Evolutionary conservation across 2,113 vertebrate genomes (phyloP).

Genomic region (Bubalus kerabau): DNA sequence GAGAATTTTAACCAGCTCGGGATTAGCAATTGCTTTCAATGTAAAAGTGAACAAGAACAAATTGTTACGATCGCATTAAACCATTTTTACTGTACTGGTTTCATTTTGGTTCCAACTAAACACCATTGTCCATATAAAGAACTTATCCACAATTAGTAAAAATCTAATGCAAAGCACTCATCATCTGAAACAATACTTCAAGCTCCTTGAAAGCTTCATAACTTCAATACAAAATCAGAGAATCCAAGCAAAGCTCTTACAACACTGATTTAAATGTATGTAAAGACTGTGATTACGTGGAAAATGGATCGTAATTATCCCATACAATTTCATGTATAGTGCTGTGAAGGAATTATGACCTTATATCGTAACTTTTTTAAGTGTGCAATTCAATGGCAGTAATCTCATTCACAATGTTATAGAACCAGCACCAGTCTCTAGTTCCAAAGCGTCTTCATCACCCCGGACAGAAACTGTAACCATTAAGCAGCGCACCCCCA

Average conservation of each 20-base stretch:
- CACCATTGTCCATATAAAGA: background rate
- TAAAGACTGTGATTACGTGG: rapidly evolving
- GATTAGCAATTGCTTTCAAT: background rate
- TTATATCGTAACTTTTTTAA: background rate
- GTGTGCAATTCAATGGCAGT: background rate
- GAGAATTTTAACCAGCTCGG: constrained; percentile 22
- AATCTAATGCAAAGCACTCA: background rate
- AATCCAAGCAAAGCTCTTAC: background rate
- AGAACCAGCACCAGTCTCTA: no score
- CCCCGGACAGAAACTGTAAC: background rate
- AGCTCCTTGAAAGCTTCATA: background rate
- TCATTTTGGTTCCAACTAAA: background rate
- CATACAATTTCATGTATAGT: background rate
- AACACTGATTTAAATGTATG: rapidly evolving
- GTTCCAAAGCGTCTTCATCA: background rate
- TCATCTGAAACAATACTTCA: background rate
- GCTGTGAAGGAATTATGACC: background rate
- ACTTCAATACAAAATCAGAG: background rate
- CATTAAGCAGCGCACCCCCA: rapidly evolving
- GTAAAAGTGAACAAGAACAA: constrained; percentile 14
- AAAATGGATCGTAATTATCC: background rate
- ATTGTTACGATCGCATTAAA: background rate
- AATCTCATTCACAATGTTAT: background rate
- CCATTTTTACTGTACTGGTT: background rate
- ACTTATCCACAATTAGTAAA: background rate